Evolutionary conservation across 2,888 invertebrate genomes (phyloP).

Genomic region (Aleiodes alternator): DNA sequence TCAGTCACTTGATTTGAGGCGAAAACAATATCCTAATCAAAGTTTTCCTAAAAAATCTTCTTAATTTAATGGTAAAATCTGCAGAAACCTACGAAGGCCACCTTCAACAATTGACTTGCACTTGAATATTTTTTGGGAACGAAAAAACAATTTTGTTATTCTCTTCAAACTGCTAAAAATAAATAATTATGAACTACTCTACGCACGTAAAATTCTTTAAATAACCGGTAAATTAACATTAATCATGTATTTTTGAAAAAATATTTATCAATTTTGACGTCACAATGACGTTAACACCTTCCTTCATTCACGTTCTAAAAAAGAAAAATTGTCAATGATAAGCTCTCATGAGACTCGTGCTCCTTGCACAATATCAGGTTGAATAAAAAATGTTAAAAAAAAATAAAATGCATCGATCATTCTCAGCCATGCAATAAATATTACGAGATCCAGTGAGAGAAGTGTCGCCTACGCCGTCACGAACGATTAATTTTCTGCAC

Average conservation of each 20-base stretch:
- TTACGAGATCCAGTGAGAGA: conserved; percentile 12
- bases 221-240: neutral
- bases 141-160: neutral
- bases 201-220: no score
- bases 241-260: neutral
- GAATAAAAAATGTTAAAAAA: neutral
- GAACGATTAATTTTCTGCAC: conserved; percentile 6
- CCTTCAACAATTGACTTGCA: no score
- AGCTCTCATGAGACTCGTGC: no score
- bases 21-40: no score
- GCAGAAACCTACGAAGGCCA: no score
- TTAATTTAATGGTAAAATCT: no score
- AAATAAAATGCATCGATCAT: neutral
- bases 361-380: neutral
- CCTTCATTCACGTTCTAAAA: conserved; percentile 1
- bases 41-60: no score
- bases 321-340: no score
- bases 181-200: no score
- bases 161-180: no score
- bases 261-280: neutral
- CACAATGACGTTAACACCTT: neutral
- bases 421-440: conserved; percentile 18
- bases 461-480: conserved; percentile 21
- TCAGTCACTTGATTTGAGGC: no score
- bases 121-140: neutral